phyloP scores from a whole-genome alignment of 2,797 vertebrate species.

The Sebastes flavidus region DNA sequence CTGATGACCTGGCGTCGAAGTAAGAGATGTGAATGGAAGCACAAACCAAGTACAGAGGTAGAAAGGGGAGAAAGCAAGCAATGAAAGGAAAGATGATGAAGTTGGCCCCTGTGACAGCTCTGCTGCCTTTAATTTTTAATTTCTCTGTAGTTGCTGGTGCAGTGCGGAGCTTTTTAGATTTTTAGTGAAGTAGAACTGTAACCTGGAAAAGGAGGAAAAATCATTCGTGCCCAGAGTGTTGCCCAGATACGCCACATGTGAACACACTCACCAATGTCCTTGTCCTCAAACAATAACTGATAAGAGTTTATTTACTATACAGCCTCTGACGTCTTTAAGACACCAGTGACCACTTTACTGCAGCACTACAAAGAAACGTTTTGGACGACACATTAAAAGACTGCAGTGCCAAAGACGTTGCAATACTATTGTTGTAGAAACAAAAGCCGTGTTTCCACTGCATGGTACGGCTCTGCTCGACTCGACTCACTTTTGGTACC shows the following conservation, averaged over 20 bases:
- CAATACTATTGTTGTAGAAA: neutral
- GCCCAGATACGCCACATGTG: slow-evolving; percentile 1
- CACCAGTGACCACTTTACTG: neutral
- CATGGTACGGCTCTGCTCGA: too few species aligned
- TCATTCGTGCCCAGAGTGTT: neutral
- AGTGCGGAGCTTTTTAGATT: neutral
- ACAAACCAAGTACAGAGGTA: neutral
- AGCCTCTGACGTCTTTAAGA: neutral
- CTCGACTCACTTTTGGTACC: too few species aligned
- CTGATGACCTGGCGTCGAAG: slow-evolving; percentile 92
- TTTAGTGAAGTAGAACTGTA: neutral
- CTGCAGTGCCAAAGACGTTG: neutral
- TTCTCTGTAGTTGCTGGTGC: neutral
- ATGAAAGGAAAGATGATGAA: neutral
- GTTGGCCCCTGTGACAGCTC: neutral
- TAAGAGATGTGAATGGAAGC: slow-evolving; percentile 77
- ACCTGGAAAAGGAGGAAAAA: neutral
- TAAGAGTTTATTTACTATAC: neutral
- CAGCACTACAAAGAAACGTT: neutral
- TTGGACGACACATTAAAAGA: neutral
- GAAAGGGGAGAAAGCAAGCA: neutral
- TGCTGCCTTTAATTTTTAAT: neutral
- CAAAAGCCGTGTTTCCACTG: neutral
- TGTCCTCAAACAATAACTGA: slow-evolving; percentile 11
- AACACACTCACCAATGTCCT: neutral